Evolutionary conservation across 1,140 invertebrate species (phyloP).

Genomic region (Drosophila oshimai): DNA sequence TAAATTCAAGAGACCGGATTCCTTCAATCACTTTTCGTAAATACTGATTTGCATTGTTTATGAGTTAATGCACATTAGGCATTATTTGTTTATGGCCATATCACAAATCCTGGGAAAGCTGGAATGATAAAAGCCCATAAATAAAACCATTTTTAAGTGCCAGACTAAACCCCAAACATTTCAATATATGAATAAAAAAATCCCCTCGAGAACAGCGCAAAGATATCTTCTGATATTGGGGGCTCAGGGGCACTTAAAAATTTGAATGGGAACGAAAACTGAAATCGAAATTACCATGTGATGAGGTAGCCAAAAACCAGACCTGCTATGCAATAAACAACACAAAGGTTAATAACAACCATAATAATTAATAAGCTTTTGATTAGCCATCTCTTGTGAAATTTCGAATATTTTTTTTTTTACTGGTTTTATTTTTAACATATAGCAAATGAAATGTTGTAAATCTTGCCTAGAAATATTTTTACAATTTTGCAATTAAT

Average conservation of each 20-base stretch:
- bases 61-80: constrained; percentile 57
- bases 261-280: constrained; percentile 13
- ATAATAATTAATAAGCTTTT: constrained; percentile 42
- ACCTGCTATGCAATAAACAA: constrained; percentile 34
- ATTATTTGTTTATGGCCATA: constrained; percentile 70
- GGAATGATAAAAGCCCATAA: constrained; percentile 68
- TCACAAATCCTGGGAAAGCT: constrained; percentile 32
- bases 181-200: constrained; percentile 23
- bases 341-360: constrained; percentile 44
- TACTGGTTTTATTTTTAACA: neutral
- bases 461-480: neutral
- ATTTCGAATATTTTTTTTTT: constrained; percentile 10
- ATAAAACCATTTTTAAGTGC: constrained; percentile 64
- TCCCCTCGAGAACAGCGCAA: neutral
- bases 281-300: constrained; percentile 2
- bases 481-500: no score
- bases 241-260: constrained; percentile 24
- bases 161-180: constrained; percentile 48
- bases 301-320: constrained; percentile 18
- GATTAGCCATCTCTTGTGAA: neutral
- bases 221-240: neutral
- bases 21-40: constrained; percentile 59
- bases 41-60: constrained; percentile 73
- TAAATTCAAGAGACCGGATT: constrained; percentile 31
- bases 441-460: neutral